A percentile compares a stretch with the other conserved stretches of the same genome.
phyloP scores from a whole-genome alignment of 2,888 invertebrate species.

The Laspeyria flexula region DNA sequence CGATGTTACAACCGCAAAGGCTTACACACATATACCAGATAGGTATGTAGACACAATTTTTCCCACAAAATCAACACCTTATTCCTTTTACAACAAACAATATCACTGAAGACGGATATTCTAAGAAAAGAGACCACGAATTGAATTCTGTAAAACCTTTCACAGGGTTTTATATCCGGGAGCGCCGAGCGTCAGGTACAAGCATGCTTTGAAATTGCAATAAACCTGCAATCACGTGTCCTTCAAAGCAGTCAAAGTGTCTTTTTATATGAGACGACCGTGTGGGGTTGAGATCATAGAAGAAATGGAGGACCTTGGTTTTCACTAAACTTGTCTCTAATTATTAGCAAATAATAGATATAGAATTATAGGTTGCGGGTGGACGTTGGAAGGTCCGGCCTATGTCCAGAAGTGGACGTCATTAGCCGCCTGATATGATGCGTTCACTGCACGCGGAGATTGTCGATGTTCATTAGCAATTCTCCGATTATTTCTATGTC shows the following conservation, averaged over 20 bases:
- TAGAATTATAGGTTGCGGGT: too few relatives aligned
- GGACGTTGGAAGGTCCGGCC: too few relatives aligned
- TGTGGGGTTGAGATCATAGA: constrained; percentile 18
- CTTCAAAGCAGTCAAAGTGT: constrained; percentile 64
- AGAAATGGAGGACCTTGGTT: neutral
- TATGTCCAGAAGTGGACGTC: too few relatives aligned
- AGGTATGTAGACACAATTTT: too few relatives aligned
- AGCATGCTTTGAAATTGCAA: constrained; percentile 66
- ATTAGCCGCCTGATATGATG: too few relatives aligned
- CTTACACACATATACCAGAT: too few relatives aligned
- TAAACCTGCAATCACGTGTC: constrained; percentile 75
- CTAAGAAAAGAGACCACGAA: constrained; percentile 35
- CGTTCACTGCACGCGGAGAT: too few relatives aligned
- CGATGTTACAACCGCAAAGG: too few relatives aligned
- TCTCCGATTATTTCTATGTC: too few relatives aligned
- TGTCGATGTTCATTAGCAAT: too few relatives aligned
- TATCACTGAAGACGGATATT: constrained; percentile 28
- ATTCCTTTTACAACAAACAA: neutral
- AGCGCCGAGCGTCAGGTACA: constrained; percentile 29
- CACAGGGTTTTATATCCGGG: constrained; percentile 48
- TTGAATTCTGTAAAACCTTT: constrained; percentile 54
- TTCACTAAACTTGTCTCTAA: neutral
- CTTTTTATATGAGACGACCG: constrained; percentile 58
- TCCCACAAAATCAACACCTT: too few relatives aligned
- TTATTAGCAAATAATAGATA: too few relatives aligned